These are phyloP conservation scores for Micrasema longulum DNA, from an alignment of 1,140 invertebrate species.

Conservation along the genomic window DNA sequence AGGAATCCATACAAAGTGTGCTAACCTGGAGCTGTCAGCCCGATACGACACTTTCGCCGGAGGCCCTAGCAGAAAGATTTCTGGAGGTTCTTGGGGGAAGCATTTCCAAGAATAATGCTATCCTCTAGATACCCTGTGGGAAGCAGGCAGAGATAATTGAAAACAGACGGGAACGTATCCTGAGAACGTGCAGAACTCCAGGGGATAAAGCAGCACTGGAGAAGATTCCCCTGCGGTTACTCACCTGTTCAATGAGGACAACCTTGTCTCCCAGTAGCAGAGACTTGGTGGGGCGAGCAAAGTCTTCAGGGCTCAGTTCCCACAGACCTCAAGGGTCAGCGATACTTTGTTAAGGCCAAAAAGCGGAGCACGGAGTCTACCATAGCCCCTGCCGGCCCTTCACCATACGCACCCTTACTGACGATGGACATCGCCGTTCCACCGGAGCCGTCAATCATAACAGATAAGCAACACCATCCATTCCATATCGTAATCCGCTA, in stretches of 20 bases:
- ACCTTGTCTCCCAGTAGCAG: slow-evolving; percentile 51
- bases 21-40: slow-evolving; percentile 7
- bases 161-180: slow-evolving; percentile 52
- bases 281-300: slow-evolving; percentile 53
- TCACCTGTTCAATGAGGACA: slow-evolving; percentile 53
- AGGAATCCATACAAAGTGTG: slow-evolving; percentile 7
- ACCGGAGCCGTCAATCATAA: too few species aligned
- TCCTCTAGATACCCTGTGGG: background rate
- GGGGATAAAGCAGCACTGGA: slow-evolving; percentile 50
- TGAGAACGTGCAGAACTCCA: slow-evolving; percentile 47
- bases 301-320: too few species aligned
- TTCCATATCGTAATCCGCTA: too few species aligned
- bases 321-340: slow-evolving; percentile 45
- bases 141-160: slow-evolving; percentile 1
- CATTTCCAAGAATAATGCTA: background rate
- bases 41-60: background rate
- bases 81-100: slow-evolving; percentile 5
- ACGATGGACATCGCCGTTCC: too few species aligned
- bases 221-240: slow-evolving; percentile 52
- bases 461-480: too few species aligned
- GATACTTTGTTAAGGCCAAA: slow-evolving; percentile 17
- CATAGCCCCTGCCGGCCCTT: too few species aligned
- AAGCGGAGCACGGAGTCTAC: slow-evolving; percentile 11
- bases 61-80: background rate
- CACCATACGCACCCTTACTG: too few species aligned